Percentiles rank a stretch among this genome's conserved stretches.
phyloP scores from a whole-genome alignment of 2,113 vertebrate species.

The Dicaeum eximium region DNA sequence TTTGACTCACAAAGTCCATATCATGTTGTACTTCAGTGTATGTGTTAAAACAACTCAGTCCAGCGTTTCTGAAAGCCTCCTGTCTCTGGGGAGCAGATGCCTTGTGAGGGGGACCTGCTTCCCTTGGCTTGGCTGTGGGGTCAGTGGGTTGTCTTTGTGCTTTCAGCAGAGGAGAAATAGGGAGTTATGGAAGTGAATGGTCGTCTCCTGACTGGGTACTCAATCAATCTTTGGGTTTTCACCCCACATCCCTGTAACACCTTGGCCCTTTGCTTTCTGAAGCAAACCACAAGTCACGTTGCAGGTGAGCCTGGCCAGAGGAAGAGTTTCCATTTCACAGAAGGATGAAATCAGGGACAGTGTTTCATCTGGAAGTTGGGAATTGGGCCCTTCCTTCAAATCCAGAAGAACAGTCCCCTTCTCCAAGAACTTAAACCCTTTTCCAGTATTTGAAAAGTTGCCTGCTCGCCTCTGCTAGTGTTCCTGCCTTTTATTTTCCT shows the following conservation, averaged over 20 bases:
- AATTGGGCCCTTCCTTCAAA: not conserved
- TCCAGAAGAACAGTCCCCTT: not conserved
- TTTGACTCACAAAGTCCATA: not conserved
- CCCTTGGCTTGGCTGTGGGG: not conserved
- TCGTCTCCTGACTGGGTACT: not conserved
- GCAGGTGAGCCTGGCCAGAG: not conserved
- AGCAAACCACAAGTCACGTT: not conserved
- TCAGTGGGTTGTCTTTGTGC: not conserved
- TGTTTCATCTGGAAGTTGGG: not conserved
- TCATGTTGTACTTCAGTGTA: not conserved
- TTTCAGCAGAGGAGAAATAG: not conserved
- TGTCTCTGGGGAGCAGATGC: not conserved
- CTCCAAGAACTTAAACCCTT: conserved; percentile 8
- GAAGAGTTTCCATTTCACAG: not conserved
- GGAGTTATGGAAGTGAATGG: not conserved
- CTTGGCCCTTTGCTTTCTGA: not conserved
- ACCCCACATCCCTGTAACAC: not conserved
- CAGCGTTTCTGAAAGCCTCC: not conserved
- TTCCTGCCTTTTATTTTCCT: conserved; percentile 36
- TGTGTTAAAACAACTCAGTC: not conserved
- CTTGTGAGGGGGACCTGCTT: not conserved
- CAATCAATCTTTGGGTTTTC: not conserved
- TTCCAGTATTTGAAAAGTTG: conserved; percentile 1
- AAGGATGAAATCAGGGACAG: not conserved
- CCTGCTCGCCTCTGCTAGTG: not conserved